Conservation (phyloP, 30 jellyfish, hydroid and myxozoan genomes). For the Aurelia aurita region DNA sequence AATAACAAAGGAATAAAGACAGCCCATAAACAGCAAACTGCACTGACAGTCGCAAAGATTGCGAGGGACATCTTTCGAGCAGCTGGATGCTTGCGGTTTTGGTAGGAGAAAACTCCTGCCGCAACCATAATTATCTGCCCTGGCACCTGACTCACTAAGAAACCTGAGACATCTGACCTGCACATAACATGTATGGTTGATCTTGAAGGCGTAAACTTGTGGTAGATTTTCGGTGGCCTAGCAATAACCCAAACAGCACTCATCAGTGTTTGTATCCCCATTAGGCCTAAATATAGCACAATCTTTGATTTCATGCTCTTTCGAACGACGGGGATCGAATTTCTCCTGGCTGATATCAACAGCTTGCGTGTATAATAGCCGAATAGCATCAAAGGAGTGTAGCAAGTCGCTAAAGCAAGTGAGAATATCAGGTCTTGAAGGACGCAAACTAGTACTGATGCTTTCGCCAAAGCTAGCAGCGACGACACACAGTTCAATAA, state of each 20-base stretch:
- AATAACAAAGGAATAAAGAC: neutral
- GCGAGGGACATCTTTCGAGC: neutral
- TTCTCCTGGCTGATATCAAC: slow-evolving; percentile 16
- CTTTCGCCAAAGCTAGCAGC: slow-evolving; percentile 14
- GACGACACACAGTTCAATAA: slow-evolving; percentile 1
- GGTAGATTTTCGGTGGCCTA: slow-evolving; percentile 8
- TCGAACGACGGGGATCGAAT: slow-evolving; percentile 25
- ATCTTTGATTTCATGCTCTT: slow-evolving; percentile 50
- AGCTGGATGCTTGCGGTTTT: neutral
- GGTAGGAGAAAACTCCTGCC: neutral
- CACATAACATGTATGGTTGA: neutral
- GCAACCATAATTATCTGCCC: neutral
- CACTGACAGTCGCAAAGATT: neutral
- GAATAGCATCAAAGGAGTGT: slow-evolving; percentile 63
- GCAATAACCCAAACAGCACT: slow-evolving; percentile 67
- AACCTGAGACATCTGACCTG: neutral
- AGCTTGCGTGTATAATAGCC: slow-evolving; percentile 58
- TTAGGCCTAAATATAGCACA: slow-evolving; percentile 48
- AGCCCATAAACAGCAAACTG: neutral
- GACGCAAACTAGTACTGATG: slow-evolving; percentile 29
- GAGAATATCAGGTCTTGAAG: slow-evolving; percentile 58
- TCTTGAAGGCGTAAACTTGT: neutral
- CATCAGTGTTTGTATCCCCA: slow-evolving; percentile 59
- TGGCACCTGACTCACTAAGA: neutral
- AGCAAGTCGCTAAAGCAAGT: slow-evolving; percentile 62